Percentiles rank a stretch among this genome's conserved stretches.
Evolutionary conservation across 2,797 vertebrate genomes (phyloP).

Genomic region (Spinibarbus caldwelli): DNA sequence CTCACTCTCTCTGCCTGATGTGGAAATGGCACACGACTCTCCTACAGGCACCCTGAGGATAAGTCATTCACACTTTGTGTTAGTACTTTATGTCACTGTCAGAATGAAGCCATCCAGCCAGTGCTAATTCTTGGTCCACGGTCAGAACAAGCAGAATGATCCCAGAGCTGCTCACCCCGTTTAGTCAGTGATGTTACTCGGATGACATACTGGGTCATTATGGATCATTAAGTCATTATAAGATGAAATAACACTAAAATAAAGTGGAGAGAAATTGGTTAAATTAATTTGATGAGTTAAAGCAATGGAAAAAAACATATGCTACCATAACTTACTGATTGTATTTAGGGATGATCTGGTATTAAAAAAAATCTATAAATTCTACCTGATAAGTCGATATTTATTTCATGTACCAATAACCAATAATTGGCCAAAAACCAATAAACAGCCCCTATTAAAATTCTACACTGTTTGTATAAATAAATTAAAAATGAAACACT

Average conservation of each 20-base stretch:
- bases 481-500: too few species aligned
- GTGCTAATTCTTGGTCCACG: neutral
- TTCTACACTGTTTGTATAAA: too few species aligned
- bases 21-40: slow-evolving; percentile 3
- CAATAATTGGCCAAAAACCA: too few species aligned
- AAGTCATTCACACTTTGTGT: slow-evolving; percentile 28
- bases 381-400: too few species aligned
- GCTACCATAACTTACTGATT: too few species aligned
- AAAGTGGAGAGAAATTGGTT: neutral
- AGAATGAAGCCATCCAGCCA: slow-evolving; percentile 3
- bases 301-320: too few species aligned
- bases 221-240: neutral
- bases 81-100: slow-evolving; percentile 12
- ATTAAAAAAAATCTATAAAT: too few species aligned
- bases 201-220: neutral
- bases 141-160: neutral
- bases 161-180: neutral
- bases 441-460: too few species aligned
- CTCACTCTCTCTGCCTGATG: slow-evolving; percentile 10
- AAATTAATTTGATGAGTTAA: too few species aligned
- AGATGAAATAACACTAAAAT: neutral
- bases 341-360: too few species aligned
- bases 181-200: neutral
- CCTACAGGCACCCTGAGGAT: slow-evolving; percentile 5
- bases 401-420: too few species aligned